These are phyloP conservation scores for Tipula unca DNA, from an alignment of 2,888 invertebrate genomes.

Conservation along the genomic window DNA sequence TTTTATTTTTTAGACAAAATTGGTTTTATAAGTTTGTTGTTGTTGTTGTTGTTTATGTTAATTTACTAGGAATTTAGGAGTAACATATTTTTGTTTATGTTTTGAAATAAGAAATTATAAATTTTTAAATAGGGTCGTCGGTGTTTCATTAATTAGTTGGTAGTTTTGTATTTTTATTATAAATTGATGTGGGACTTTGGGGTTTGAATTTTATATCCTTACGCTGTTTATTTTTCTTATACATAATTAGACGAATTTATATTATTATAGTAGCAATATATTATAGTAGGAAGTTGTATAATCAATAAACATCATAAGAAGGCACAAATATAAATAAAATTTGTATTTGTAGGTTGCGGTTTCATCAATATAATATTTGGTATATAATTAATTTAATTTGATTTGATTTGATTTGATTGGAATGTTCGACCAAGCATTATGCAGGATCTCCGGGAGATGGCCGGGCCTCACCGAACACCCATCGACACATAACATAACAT, in stretches of 20 bases:
- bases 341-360: too few relatives aligned
- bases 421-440: too few relatives aligned
- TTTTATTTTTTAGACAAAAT: conserved; percentile 14
- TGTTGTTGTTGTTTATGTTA: not conserved
- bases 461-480: too few relatives aligned
- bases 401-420: too few relatives aligned
- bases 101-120: not conserved
- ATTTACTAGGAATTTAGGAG: not conserved
- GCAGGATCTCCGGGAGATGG: too few relatives aligned
- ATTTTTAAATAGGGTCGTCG: conserved; percentile 1
- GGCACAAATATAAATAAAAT: too few relatives aligned
- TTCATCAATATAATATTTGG: too few relatives aligned
- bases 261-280: not conserved
- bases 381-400: too few relatives aligned
- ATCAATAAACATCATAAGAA: too few relatives aligned
- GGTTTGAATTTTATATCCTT: not conserved
- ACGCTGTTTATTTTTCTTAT: not conserved
- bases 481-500: too few relatives aligned
- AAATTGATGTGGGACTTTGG: not conserved
- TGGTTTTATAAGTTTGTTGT: not conserved
- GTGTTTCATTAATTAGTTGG: not conserved
- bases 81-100: not conserved
- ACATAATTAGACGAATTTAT: not conserved
- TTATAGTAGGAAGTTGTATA: too few relatives aligned
- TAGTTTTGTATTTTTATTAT: not conserved